Percentiles rank a stretch among this genome's conserved stretches.
Evolutionary conservation across 2,113 vertebrate genomes (phyloP).

Genomic region (Felis chaus): DNA sequence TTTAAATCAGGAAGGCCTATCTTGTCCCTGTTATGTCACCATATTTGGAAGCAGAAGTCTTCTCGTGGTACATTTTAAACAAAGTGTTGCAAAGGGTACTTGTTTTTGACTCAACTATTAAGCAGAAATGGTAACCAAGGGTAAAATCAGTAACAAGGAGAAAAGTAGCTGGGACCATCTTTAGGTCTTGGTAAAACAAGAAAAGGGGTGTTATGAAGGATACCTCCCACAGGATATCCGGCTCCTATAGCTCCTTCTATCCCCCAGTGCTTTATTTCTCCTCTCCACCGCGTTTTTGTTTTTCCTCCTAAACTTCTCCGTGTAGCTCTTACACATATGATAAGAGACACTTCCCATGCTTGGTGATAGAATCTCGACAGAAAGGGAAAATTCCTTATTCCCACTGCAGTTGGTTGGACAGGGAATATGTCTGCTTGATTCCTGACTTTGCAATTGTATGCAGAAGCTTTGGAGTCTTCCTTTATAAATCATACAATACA

Average conservation of each 20-base stretch:
- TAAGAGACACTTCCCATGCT: not conserved
- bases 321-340: not conserved
- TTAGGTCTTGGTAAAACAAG: not conserved
- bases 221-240: not conserved
- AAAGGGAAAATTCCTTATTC: not conserved
- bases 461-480: not conserved
- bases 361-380: not conserved
- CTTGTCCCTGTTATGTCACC: not conserved
- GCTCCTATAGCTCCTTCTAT: not conserved
- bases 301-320: not conserved
- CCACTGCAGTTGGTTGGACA: not conserved
- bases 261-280: not conserved
- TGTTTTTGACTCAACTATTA: not conserved
- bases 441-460: not conserved
- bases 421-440: not conserved
- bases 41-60: not conserved
- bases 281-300: not conserved
- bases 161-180: not conserved
- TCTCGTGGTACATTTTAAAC: not conserved
- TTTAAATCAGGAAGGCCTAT: not conserved
- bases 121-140: not conserved
- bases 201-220: not conserved
- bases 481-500: not conserved
- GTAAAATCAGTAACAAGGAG: not conserved
- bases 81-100: not conserved